Evolutionary conservation across 2,113 vertebrate genomes (phyloP).

Genomic region (Oreotrochilus melanogaster): DNA sequence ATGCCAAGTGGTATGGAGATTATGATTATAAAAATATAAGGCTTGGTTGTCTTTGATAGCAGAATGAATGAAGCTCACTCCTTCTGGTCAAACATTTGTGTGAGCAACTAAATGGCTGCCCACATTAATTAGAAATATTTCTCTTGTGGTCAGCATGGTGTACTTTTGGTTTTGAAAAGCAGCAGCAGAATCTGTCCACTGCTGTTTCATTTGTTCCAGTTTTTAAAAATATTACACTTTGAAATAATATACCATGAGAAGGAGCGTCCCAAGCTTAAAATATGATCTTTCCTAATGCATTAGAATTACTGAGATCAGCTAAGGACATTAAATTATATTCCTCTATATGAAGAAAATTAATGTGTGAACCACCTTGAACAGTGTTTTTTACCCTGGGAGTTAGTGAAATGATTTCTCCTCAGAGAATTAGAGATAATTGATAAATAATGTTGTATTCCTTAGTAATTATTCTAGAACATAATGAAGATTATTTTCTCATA

Average conservation of each 20-base stretch:
- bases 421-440: neutral
- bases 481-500: neutral
- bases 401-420: neutral
- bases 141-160: neutral
- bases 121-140: neutral
- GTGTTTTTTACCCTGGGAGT: neutral
- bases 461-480: slow-evolving; percentile 4
- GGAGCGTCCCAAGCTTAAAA: neutral
- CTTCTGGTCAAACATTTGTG: neutral
- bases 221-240: neutral
- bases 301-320: neutral
- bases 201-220: neutral
- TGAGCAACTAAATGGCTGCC: neutral
- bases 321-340: neutral
- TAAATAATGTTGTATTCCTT: neutral
- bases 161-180: neutral
- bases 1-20: neutral
- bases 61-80: neutral
- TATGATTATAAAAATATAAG: neutral
- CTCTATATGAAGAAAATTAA: neutral
- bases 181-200: neutral
- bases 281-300: neutral
- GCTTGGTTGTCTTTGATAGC: neutral
- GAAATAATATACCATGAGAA: neutral
- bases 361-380: neutral